Evolutionary conservation across 2,113 vertebrate genomes (phyloP).

Genomic region (Caretta caretta): DNA sequence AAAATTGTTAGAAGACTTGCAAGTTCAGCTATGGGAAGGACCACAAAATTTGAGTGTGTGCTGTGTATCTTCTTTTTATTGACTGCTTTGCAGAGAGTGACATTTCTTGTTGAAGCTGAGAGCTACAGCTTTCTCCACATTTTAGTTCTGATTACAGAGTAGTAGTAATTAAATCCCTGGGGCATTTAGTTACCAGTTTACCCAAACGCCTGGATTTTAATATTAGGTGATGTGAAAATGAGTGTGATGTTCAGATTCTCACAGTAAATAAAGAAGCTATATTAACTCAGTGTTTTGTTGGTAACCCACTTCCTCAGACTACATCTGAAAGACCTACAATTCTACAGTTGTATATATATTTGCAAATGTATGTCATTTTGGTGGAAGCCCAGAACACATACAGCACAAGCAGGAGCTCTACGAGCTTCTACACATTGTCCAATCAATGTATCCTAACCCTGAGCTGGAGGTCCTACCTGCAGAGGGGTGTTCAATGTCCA

Average conservation of each 20-base stretch:
- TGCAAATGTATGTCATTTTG: neutral
- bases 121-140: conserved; percentile 19
- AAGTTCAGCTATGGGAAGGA: conserved; percentile 22
- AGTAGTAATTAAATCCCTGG: conserved; percentile 68
- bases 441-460: neutral
- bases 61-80: neutral
- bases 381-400: neutral
- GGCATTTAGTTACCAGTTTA: conserved; percentile 71
- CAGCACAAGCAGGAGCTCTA: neutral
- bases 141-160: conserved; percentile 40
- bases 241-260: conserved; percentile 50
- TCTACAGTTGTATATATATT: neutral
- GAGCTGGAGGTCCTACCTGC: neutral
- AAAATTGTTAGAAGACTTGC: conserved; percentile 11
- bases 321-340: neutral
- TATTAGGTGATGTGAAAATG: conserved; percentile 54
- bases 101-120: neutral
- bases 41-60: neutral
- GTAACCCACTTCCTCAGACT: conserved; percentile 35
- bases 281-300: conserved; percentile 24
- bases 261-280: conserved; percentile 63
- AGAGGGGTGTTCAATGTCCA: neutral
- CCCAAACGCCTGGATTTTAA: conserved; percentile 64
- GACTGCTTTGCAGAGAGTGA: conserved; percentile 21
- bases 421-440: neutral